Evolutionary conservation across 2,888 invertebrate species (phyloP).

Genomic region (Ceriagrion tenellum): DNA sequence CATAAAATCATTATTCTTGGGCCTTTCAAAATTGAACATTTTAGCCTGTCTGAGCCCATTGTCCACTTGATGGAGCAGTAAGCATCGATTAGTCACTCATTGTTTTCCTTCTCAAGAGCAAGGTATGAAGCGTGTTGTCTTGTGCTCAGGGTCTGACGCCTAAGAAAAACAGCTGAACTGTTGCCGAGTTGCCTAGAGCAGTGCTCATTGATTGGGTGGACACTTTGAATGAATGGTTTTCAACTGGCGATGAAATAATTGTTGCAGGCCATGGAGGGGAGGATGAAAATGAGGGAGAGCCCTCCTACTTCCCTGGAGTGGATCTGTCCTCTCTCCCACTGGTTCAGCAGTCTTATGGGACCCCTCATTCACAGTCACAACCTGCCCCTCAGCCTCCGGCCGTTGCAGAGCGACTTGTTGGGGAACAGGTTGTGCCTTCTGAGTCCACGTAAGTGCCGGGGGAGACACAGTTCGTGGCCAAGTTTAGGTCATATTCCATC

Average conservation of each 20-base stretch:
- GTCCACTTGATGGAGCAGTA: too few species aligned
- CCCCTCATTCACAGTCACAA: constrained; percentile 83
- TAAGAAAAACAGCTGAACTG: too few species aligned
- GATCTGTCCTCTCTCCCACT: constrained; percentile 46
- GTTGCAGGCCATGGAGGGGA: constrained; percentile 73
- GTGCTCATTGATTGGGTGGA: too few species aligned
- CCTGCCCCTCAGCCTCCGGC: constrained; percentile 85
- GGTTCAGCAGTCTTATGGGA: constrained; percentile 73
- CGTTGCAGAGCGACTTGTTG: constrained; percentile 85
- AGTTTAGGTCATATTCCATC: background rate
- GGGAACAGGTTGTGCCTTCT: constrained; percentile 86
- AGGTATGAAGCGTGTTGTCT: too few species aligned
- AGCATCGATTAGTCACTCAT: too few species aligned
- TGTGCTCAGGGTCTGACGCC: too few species aligned
- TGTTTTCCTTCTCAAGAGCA: too few species aligned
- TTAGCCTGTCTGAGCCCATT: too few species aligned
- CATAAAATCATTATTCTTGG: too few species aligned
- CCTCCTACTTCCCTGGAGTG: constrained; percentile 77
- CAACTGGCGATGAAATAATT: background rate
- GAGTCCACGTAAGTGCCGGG: constrained; percentile 87
- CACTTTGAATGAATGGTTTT: background rate
- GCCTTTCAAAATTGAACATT: too few species aligned
- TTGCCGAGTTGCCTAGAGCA: too few species aligned
- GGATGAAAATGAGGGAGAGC: constrained; percentile 72
- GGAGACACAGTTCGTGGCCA: constrained; percentile 1